phyloP scores from a whole-genome alignment of 2,888 invertebrate genomes.

The Ashinkailepas kermadecensis region DNA sequence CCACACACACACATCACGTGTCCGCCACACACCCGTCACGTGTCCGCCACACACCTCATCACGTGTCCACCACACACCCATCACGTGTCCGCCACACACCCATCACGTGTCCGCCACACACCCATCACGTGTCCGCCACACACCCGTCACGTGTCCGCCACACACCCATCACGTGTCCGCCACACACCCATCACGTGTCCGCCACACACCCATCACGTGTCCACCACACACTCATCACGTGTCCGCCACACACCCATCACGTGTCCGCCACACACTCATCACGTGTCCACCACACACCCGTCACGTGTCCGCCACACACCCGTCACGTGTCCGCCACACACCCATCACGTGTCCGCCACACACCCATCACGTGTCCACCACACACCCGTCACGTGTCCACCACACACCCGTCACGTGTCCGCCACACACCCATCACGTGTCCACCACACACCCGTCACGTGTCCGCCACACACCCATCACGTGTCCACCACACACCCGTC shows the following conservation, averaged over 20 bases:
- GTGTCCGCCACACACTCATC: not conserved
- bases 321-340: too few relatives aligned
- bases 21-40: not conserved
- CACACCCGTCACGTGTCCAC: too few relatives aligned
- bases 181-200: not conserved
- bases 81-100: slow-evolving; percentile 32
- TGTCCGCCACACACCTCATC: too few relatives aligned
- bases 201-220: not conserved
- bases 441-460: not conserved
- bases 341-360: too few relatives aligned
- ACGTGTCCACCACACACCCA: not conserved
- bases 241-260: not conserved
- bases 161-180: not conserved
- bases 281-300: too few relatives aligned
- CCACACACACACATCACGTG: not conserved
- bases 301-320: too few relatives aligned
- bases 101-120: not conserved
- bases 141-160: not conserved
- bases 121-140: not conserved
- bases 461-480: not conserved
- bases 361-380: too few relatives aligned
- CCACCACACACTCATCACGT: not conserved
- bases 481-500: not conserved
- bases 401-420: slow-evolving; percentile 63
- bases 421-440: not conserved